Conservation (phyloP, 2,797 vertebrate species). For the Podargus strigoides region DNA sequence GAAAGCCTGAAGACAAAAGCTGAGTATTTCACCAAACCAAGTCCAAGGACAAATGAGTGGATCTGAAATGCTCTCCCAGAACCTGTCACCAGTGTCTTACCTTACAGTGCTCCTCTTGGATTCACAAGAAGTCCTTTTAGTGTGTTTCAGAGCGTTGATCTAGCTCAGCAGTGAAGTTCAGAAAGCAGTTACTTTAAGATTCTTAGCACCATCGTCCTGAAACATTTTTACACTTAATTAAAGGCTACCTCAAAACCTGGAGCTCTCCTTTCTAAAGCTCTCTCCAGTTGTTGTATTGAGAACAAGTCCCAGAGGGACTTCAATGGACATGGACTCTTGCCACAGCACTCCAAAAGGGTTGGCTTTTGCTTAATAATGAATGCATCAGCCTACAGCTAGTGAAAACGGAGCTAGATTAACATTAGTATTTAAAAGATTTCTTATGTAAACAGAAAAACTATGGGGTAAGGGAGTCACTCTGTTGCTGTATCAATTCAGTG, state of each 20-base stretch:
- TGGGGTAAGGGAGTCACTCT: not conserved
- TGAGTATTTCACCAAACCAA: not conserved
- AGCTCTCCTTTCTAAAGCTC: not conserved
- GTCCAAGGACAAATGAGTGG: not conserved
- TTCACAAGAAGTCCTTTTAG: not conserved
- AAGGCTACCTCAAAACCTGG: not conserved
- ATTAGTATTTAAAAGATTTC: not conserved
- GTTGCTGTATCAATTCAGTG: not conserved
- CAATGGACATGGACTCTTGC: not conserved
- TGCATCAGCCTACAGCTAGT: not conserved
- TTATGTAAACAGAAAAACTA: not conserved
- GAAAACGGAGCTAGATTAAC: not conserved
- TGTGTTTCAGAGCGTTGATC: rapidly evolving
- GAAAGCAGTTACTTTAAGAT: not conserved
- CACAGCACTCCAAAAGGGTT: not conserved
- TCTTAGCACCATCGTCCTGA: not conserved
- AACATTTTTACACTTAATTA: not conserved
- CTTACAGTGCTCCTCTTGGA: not conserved
- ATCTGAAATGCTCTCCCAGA: not conserved
- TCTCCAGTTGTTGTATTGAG: not conserved
- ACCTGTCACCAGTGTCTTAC: not conserved
- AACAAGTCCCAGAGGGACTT: not conserved
- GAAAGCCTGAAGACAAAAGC: not conserved
- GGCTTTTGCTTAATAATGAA: not conserved
- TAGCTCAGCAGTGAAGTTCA: not conserved